Evolutionary conservation across 2,888 invertebrate species (phyloP), one percentile per base, ranked within the genome.

Genomic region (Stenolophus ochropezus): DNA sequence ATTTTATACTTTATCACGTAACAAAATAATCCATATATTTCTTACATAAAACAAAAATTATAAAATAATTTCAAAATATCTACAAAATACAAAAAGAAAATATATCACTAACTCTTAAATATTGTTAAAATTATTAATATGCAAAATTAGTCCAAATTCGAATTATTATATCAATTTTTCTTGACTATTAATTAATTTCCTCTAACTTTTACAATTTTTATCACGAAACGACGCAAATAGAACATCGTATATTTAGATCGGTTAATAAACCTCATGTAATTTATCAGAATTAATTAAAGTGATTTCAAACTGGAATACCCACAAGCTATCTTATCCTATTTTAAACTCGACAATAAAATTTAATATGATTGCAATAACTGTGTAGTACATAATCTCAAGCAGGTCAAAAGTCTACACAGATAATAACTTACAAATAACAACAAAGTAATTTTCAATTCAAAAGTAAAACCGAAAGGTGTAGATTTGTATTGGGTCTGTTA

Each of bases 261-360:
- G 73, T 49, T 73, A 73, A 73, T 73, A 73, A 73, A 73, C 73
- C 21, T 16, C n/a, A 73, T 23, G 21, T 47, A 49, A 73, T 49
- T 73, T 73, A 73, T 21, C 69, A 27, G 11, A 69, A 49, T 21
- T 73, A 73, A 73, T 73, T 73, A 73, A 73, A 47, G n/a, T 6
- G n/a, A 23, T 47, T 42, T 73, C 23, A 23, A 47, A 4, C 14
- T 73, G 73, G 73, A 73, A 73, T 47, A 42, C n/a, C 73, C 71
- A n/a, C n/a, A 21, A 49, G n/a, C 18, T 14, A n/a, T 49, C 49
- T 73, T 73, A 49, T 73, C 73, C 47, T 16, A 14, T 14, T 73
- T 73, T 20, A n/a, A 73, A 73, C 47, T 73, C 47, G 11, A 21
- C 21, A 73, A 73, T 47, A 47, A 71, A 71, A 71, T 20, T 71